Evolutionary conservation across 2,888 invertebrate species (phyloP).

Genomic region (Empis stercorea): DNA sequence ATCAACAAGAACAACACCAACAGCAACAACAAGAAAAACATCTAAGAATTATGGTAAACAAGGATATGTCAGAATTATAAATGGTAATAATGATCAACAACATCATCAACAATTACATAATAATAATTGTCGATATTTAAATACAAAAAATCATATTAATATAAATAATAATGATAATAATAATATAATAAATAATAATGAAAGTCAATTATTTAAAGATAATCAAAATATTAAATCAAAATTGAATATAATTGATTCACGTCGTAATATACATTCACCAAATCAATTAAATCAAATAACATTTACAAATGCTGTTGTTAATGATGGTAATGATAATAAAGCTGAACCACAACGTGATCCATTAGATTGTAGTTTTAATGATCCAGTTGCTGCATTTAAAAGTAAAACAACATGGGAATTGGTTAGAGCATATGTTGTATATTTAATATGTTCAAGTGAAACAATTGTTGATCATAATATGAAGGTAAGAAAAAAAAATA

Average conservation of each 20-base stretch:
- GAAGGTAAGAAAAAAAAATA: conserved; percentile 67
- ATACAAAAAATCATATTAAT: conserved; percentile 5
- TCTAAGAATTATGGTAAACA: neutral
- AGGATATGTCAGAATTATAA: neutral
- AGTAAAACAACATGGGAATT: conserved; percentile 92
- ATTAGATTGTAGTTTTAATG: conserved; percentile 74
- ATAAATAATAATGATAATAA: conserved; percentile 5
- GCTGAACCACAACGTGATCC: conserved; percentile 42
- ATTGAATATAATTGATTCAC: too few relatives aligned
- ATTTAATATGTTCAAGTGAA: conserved; percentile 77
- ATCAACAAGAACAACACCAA: conserved; percentile 6
- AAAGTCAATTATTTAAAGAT: conserved; percentile 7
- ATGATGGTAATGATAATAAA: neutral
- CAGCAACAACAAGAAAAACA: conserved; percentile 7
- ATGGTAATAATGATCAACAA: conserved; percentile 8
- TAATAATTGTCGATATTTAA: conserved; percentile 12
- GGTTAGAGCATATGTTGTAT: conserved; percentile 79
- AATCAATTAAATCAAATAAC: too few relatives aligned
- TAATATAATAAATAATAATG: neutral
- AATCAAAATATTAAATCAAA: too few relatives aligned
- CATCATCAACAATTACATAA: conserved; percentile 8
- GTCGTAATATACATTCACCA: too few relatives aligned
- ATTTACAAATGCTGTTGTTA: neutral
- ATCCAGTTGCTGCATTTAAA: conserved; percentile 83
- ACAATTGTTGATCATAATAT: conserved; percentile 84